These are phyloP conservation scores for Chloropsis cyanopogon DNA, from an alignment of 2,113 vertebrate species.

Conservation along the genomic window DNA sequence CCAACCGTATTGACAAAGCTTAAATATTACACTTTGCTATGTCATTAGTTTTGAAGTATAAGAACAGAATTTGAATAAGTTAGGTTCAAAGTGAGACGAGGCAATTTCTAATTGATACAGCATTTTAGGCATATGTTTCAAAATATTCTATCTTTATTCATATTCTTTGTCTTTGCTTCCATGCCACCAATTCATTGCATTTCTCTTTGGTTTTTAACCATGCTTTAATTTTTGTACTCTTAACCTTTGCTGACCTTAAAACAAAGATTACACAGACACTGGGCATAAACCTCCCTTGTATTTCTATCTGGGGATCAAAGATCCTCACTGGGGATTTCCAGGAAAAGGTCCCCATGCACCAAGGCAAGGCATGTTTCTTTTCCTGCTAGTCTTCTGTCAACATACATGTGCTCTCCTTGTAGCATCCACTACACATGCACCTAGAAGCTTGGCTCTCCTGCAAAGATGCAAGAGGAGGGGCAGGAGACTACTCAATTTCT, in stretches of 20 bases:
- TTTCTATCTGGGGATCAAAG: not conserved
- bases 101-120: not conserved
- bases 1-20: not conserved
- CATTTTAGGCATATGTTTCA: not conserved
- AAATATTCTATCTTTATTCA: not conserved
- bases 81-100: not conserved
- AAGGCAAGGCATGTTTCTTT: not conserved
- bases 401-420: not conserved
- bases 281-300: not conserved
- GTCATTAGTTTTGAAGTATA: not conserved
- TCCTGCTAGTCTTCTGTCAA: not conserved
- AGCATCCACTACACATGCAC: not conserved
- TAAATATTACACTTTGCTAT: not conserved
- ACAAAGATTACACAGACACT: not conserved
- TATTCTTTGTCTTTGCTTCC: not conserved
- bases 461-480: not conserved
- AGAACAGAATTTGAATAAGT: not conserved
- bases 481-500: not conserved
- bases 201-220: not conserved
- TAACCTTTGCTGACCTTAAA: not conserved
- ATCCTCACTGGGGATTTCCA: not conserved
- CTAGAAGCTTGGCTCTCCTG: not conserved
- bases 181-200: not conserved
- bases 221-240: not conserved
- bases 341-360: not conserved